Conservation (phyloP, 2,888 invertebrate genomes). For the Serrognathus titanus region DNA sequence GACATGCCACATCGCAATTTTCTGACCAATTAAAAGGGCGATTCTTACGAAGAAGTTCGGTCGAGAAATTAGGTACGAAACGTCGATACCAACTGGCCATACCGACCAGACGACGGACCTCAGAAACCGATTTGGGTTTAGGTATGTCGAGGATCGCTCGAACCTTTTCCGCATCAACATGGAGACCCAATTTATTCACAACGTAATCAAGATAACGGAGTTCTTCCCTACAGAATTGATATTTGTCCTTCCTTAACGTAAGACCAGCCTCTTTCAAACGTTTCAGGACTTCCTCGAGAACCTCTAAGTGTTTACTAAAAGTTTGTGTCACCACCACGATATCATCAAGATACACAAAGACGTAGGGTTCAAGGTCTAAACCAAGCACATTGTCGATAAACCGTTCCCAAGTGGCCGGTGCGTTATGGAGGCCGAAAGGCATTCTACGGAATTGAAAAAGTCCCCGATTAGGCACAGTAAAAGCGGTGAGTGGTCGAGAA, state of each 20-base stretch:
- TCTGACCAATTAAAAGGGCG: conserved; percentile 21
- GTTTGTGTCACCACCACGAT: conserved; percentile 1
- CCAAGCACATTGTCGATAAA: conserved; percentile 29
- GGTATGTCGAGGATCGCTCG: conserved; percentile 24
- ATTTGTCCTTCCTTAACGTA: conserved; percentile 25
- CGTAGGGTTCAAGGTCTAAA: conserved; percentile 16
- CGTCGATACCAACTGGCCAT: conserved; percentile 33
- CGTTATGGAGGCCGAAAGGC: conserved; percentile 33
- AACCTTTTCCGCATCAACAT: conserved; percentile 25
- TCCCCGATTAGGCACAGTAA: conserved; percentile 30
- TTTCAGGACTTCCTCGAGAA: background rate
- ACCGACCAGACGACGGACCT: conserved; percentile 32
- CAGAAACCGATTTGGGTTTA: conserved; percentile 22
- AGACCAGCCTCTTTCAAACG: conserved; percentile 3
- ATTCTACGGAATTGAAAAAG: conserved; percentile 32
- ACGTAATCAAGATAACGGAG: conserved; percentile 33
- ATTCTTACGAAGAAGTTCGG: conserved; percentile 14
- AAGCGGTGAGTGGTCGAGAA: conserved; percentile 30
- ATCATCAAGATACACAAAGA: conserved; percentile 10
- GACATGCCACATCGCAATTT: conserved; percentile 16
- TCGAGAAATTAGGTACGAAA: conserved; percentile 21
- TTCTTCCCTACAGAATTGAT: conserved; percentile 20
- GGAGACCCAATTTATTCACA: conserved; percentile 24
- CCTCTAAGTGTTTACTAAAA: conserved; percentile 1
- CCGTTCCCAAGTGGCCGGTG: conserved; percentile 33